A percentile compares a stretch with the other conserved stretches of the same genome.
Evolutionary conservation across 2,888 invertebrate species (phyloP).

Genomic region (Philopedon plagiatum): DNA sequence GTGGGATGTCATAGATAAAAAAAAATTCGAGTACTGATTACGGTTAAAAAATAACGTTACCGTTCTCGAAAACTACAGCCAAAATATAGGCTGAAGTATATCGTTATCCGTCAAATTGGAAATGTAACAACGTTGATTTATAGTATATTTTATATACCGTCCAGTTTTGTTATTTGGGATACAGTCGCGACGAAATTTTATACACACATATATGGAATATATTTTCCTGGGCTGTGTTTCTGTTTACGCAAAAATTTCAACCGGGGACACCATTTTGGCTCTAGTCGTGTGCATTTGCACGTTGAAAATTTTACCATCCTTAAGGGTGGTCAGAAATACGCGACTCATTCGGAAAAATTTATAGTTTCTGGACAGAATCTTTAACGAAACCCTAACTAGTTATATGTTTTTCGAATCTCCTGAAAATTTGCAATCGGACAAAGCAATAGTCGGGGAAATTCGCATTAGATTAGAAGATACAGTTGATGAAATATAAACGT

Average conservation of each 20-base stretch:
- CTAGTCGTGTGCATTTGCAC: conserved; percentile 7
- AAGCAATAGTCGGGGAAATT: no score
- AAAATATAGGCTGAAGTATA: conserved; percentile 24
- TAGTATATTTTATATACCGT: conserved; percentile 30
- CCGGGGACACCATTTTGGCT: neutral
- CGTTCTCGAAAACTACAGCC: conserved; percentile 16
- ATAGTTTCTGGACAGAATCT: no score
- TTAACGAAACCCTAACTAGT: no score
- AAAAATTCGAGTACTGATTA: no score
- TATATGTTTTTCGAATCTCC: no score
- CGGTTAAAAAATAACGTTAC: conserved; percentile 1
- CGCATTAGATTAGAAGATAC: no score
- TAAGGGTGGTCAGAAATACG: conserved; percentile 7
- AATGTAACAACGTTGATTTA: conserved; percentile 30
- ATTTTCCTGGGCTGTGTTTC: neutral
- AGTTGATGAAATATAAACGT: no score
- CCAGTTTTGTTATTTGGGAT: conserved; percentile 27
- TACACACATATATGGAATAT: conserved; percentile 1
- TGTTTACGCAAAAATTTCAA: conserved; percentile 11
- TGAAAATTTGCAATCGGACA: no score
- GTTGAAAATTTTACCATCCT: neutral
- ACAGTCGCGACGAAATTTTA: conserved; percentile 16
- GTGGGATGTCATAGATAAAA: no score
- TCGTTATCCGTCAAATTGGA: conserved; percentile 19
- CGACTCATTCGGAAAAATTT: no score